These are phyloP conservation scores for Equus przewalskii DNA, from an alignment of 2,113 vertebrate genomes.

Conservation along the genomic window DNA sequence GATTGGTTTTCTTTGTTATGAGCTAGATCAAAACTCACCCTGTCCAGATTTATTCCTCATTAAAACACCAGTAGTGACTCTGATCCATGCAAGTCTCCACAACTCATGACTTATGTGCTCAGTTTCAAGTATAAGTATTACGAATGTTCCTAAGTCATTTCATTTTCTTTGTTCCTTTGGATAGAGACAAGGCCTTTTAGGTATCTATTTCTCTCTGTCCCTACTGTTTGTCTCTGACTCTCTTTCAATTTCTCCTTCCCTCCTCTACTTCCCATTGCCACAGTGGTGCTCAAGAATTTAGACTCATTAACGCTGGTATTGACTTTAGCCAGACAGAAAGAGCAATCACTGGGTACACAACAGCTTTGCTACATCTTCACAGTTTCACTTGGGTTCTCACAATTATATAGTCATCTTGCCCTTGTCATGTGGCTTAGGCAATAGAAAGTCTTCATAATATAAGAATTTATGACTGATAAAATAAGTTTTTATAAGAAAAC, in stretches of 20 bases:
- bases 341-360: not conserved
- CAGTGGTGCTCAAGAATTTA: constrained; percentile 1
- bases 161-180: not conserved
- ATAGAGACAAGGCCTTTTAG: not conserved
- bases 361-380: not conserved
- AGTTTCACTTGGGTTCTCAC: not conserved
- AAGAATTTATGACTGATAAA: not conserved
- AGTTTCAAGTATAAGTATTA: not conserved
- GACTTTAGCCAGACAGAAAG: not conserved
- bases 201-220: not conserved
- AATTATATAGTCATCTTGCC: not conserved
- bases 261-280: not conserved
- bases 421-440: not conserved
- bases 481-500: not conserved
- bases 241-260: not conserved
- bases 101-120: not conserved
- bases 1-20: not conserved
- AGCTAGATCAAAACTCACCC: not conserved
- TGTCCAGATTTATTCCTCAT: not conserved
- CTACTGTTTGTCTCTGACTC: not conserved
- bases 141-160: not conserved
- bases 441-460: not conserved
- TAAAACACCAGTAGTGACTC: constrained; percentile 15
- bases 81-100: not conserved
- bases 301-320: not conserved